Evolutionary conservation across 2,888 invertebrate species (phyloP).

Genomic region (Scaptomyza reducta): DNA sequence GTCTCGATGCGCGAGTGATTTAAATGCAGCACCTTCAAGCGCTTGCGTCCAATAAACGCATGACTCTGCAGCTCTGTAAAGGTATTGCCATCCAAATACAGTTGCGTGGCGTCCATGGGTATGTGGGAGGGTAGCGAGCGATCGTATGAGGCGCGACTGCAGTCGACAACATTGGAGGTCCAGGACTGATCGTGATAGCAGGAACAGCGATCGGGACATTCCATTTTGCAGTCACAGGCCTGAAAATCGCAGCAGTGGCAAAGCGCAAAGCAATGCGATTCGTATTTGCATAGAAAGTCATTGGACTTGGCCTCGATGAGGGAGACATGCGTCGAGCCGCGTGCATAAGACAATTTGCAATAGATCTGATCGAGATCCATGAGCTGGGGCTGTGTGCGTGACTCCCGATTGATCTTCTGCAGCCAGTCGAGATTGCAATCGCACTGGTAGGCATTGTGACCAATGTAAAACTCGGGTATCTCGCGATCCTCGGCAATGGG

Average conservation of each 20-base stretch:
- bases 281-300: slow-evolving; percentile 96
- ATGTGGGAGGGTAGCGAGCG: slow-evolving; percentile 93
- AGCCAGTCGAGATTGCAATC: slow-evolving; percentile 98
- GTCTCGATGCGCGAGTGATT: slow-evolving; percentile 94
- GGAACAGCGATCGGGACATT: slow-evolving; percentile 95
- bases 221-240: slow-evolving; percentile 98
- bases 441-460: slow-evolving; percentile 96
- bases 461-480: slow-evolving; percentile 95
- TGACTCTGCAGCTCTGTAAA: slow-evolving; percentile 94
- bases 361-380: slow-evolving; percentile 95
- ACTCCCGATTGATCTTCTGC: slow-evolving; percentile 93
- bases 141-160: slow-evolving; percentile 91
- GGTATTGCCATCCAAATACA: slow-evolving; percentile 96
- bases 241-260: slow-evolving; percentile 99
- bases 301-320: slow-evolving; percentile 93
- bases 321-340: slow-evolving; percentile 92
- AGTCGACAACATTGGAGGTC: slow-evolving; percentile 96
- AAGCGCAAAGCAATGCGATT: slow-evolving; percentile 95
- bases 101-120: slow-evolving; percentile 97
- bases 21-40: slow-evolving; percentile 93
- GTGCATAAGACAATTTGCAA: slow-evolving; percentile 93
- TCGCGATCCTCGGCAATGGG: slow-evolving; percentile 91
- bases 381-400: slow-evolving; percentile 92
- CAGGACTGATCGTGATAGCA: slow-evolving; percentile 98
- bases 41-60: slow-evolving; percentile 96